Evolutionary conservation across 2,888 invertebrate species (phyloP), one percentile per base, ranked within the genome.

Genomic region (Dinocampus coccinellae): DNA sequence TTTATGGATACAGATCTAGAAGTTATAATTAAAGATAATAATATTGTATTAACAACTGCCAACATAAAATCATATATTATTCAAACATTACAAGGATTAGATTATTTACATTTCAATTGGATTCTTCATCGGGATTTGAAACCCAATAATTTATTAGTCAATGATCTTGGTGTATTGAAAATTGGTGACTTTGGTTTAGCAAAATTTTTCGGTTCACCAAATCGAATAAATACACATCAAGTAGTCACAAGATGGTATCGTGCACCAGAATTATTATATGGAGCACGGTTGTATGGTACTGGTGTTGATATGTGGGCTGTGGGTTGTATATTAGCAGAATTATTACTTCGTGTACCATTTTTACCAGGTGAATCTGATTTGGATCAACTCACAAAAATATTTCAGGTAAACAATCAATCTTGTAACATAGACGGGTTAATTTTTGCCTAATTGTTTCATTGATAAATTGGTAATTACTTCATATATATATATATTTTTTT

Each of bases 1-100:
- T 99, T 98, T 83, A 99, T 99, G 99, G 98, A 99, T 85, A 99
- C 99, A 39, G 99, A 99, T 89, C 89, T 99, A 80, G 99, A 99
- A 91, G 95, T 97, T 78, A 93, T 96, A 78, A 93, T 96, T 79
- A 96, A 95, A 88, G 98, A 98, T 84, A 92, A 89, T 74, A 93
- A 91, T 79, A 95, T 98, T 81, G 95, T 98, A 72, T 89, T 98
- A 70, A 94, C 96, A 13, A 93, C 97, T 55, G 93, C 94, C 1
- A 96, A 99, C 89, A 96, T 99, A 69, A 99, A 99, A 87, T 92
- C 98, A 0, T 99, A 99, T 83, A 94, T 93, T 87, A 91, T 99
- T 68, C 98, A 98, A 93, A 98, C 98, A 2, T 88, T 99, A 22
- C 92, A 93, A 89, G 98, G 99, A 0, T 89, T 99, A 71, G 97